Evolutionary conservation across 1,140 invertebrate genomes (phyloP), one percentile per base, ranked within the genome.

Genomic region (Ips typographus): DNA sequence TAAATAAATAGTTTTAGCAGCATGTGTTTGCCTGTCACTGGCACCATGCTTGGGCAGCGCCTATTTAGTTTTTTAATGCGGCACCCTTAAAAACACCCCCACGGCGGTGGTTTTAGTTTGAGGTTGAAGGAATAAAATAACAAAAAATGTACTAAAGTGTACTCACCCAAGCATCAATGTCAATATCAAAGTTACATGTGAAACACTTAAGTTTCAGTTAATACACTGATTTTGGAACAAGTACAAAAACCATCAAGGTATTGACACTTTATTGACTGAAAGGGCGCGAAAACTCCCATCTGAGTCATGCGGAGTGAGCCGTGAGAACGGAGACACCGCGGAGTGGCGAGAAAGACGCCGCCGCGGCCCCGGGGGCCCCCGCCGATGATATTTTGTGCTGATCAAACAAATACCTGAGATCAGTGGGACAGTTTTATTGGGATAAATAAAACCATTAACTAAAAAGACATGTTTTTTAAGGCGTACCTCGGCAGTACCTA

Each of bases 321-420:
- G 66, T 68, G 66, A 68, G 66, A 68, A 68, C 58, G 58, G 59
- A 59, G 66, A 62, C 66, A 55, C 59, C 58, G 66, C 59, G 52
- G 57, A 68, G 58, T 60, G 66, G 43, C 58, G 62, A 53, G 66
- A 61, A 60, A 68, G 66, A 60, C 57, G 65, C 65, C 65, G 65
- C 57, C n/a, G 49, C 57, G 41, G 56, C 65, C 66, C 58, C 66
- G 52, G 66, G 65, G 66, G 58, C 58, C 40, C 61, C 44, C 59
- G 57, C 57, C 51, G 66, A 68, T 22, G 22, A 22, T 68, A 68
- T 68, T 68, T 68, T 68, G 42, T 68, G 66, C 66, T 68, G 66
- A 68, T 68, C 66, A 68, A 68, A 68, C 59, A 68, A 68, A 68
- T 68, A 56, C 66, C 66, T 68, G 66, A 68, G 58, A 68, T 68